phyloP scores from a whole-genome alignment of 2,797 vertebrate genomes.

The Microctenopoma steveboyesi region DNA sequence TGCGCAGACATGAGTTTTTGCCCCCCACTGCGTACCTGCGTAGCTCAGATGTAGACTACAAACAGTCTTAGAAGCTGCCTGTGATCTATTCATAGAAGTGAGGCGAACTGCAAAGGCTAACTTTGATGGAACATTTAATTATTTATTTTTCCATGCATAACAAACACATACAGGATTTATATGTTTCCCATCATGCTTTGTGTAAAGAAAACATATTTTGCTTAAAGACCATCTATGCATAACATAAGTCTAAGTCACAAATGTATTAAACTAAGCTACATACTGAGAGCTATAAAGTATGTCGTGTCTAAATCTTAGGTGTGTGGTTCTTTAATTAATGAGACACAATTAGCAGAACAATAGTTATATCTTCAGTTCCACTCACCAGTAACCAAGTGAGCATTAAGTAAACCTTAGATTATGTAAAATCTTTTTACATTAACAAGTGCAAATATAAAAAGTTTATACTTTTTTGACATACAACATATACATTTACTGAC shows the following conservation, averaged over 20 bases:
- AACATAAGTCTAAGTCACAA: constrained; percentile 3
- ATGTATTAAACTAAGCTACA: background rate
- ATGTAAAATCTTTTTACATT: background rate
- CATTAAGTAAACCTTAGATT: background rate
- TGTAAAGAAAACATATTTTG: background rate
- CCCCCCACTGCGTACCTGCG: constrained; percentile 65
- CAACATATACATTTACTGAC: background rate
- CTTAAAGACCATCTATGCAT: constrained; percentile 4
- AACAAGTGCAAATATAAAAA: background rate
- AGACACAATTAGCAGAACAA: constrained; percentile 1
- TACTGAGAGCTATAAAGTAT: background rate
- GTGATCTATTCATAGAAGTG: constrained; percentile 78
- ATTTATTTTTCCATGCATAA: constrained; percentile 38
- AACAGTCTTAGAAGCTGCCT: constrained; percentile 64
- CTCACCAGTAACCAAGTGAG: background rate
- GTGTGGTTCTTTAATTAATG: background rate
- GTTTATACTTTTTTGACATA: background rate
- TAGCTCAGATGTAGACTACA: constrained; percentile 64
- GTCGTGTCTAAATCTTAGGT: background rate
- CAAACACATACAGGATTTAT: constrained; percentile 7
- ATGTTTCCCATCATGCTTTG: background rate
- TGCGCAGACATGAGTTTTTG: constrained; percentile 39
- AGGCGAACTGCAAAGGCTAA: constrained; percentile 61
- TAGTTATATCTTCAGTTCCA: background rate
- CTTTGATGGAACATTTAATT: constrained; percentile 55